Base-by-base conservation (phyloP, 2,113 vertebrate genomes). In the Cisticola juncidis region DNA sequence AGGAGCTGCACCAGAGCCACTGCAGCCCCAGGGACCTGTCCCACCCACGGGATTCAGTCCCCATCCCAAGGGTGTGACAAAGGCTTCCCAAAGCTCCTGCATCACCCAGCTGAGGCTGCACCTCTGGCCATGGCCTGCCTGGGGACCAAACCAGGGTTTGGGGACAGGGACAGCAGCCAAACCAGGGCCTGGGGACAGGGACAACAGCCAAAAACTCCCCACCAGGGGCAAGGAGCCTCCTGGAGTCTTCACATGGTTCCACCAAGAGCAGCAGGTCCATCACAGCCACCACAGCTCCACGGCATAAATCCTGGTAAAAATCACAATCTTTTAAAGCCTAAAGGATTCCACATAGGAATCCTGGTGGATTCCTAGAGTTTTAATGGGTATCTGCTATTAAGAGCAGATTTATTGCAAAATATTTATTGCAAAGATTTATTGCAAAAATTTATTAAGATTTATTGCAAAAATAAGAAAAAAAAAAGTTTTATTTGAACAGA, bases 231-330 rank as follows among this genome's bases (percentile, higher is more conserved):
- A 25, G 40, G 11, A 56, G 19, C 22, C 38, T 66, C 22, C 42
- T 19, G 25, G 20, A 28, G 5, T n/a, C 48, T 31, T 36, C 3
- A 4, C 1, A 0, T 0, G 9, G 24, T 5, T 23, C 58, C 60
- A 68, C 23, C 19, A 36, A n/a, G 40, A 65, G 31, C 7, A 3
- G 24, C 5, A 64, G 36, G 11, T 82, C 76, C 9, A 36, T n/a
- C n/a, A n/a, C n/a, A 3, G 23, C n/a, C 19, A 47, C 25, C 48
- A 33, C 19, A 76, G 31, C 16, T 10, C 44, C 14, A 47, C 8
- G 5, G 23, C 6, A 12, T 3, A 19, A 33, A 62, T 8, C 28
- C 24, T 19, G 1, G 1, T 9, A 6, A 61, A 1, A 8, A 23
- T 14, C 47, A 26, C 33, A 19, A 12, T 29, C 33, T n/a, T 62